These are phyloP conservation scores for Automeris io DNA, from an alignment of 2,888 invertebrate genomes.

Conservation along the genomic window DNA sequence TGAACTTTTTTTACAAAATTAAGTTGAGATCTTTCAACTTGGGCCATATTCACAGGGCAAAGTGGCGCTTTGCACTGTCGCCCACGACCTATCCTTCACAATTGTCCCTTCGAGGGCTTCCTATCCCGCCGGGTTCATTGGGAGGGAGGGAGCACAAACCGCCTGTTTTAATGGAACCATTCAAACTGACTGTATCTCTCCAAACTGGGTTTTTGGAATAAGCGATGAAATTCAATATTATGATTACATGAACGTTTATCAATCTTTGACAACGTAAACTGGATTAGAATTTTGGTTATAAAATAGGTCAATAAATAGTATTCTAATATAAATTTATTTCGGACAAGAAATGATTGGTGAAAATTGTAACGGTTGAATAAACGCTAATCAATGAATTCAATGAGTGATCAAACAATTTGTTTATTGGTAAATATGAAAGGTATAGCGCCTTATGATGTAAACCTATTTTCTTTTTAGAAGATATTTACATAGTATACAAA, in stretches of 20 bases:
- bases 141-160: conserved; percentile 20
- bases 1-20: too few relatives aligned
- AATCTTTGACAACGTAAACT: not conserved
- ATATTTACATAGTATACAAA: too few relatives aligned
- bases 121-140: conserved; percentile 10
- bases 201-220: not conserved
- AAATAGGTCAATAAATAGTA: too few relatives aligned
- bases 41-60: conserved; percentile 15
- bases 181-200: conserved; percentile 18
- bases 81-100: conserved; percentile 25
- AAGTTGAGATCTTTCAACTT: conserved; percentile 7
- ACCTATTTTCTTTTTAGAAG: too few relatives aligned
- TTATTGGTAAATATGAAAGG: too few relatives aligned
- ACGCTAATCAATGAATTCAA: too few relatives aligned
- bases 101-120: conserved; percentile 18
- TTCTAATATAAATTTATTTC: too few relatives aligned
- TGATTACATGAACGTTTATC: not conserved
- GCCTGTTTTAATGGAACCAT: conserved; percentile 27
- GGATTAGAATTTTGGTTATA: too few relatives aligned
- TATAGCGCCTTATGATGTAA: too few relatives aligned
- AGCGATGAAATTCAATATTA: not conserved
- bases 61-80: conserved; percentile 34
- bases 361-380: too few relatives aligned
- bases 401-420: too few relatives aligned
- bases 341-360: too few relatives aligned